Evolutionary conservation across 2,888 invertebrate genomes (phyloP), one percentile per base, ranked within the genome.

Genomic region (Lycaena phlaeas): DNA sequence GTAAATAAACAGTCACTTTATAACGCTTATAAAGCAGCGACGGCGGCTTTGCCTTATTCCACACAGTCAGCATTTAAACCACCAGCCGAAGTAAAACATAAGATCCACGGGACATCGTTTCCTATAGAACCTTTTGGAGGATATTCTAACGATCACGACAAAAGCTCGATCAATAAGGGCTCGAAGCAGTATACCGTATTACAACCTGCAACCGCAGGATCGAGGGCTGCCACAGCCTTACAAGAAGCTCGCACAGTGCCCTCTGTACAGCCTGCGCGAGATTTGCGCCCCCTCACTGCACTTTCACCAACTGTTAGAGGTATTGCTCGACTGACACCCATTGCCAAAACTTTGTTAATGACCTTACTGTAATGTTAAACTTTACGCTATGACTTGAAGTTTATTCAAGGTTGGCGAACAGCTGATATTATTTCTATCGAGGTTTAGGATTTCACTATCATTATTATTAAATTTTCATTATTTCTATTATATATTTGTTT

Each of bases 161-260:
- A 62, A 62, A 69, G 68, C 47, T 60, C 68, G 3, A 54, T 63
- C 41, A 63, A 67, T 48, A 79, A 72, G 47, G 86, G 77, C 6
- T 89, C 90, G 45, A 95, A 95, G 75, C 94, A 94, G 68, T 95
- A 94, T 65, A 95, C 94, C 45, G 94, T 94, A 53, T 82, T 95
- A 48, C 94, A 95, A 71, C 94, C 94, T 1, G 94, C 94, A 7
- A 91, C 91, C 18, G 87, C 89, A 0, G 92, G 93, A 2, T 93
- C 94, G 14, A 87, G 93, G 37, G 93, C 93, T 0, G 93, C 93
- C 36, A 91, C 91, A 27, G 93, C 92, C 14, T 86, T 94, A 63
- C 93, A 94, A 65, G 94, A 94, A 65, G 91, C 77, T 48, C 86
- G 87, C 51, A 70, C 87, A n/a, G 68, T 77, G 62, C 85, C 82